Conservation (phyloP, 1,140 invertebrate genomes). For the Diplogasteroides magnus region DNA sequence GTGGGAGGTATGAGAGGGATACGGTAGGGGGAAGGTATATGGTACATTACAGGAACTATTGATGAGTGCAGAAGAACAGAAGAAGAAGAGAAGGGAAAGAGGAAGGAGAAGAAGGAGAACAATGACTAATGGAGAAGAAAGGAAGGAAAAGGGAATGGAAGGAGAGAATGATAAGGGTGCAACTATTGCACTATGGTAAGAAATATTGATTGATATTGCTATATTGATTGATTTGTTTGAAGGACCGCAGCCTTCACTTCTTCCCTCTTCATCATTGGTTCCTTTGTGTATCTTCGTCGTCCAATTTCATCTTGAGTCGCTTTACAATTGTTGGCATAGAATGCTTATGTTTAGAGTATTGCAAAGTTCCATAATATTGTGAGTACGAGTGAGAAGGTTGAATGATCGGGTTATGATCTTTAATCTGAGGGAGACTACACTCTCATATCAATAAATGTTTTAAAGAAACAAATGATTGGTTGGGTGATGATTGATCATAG, state of each 20-base stretch:
- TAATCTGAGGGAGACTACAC: too few species aligned
- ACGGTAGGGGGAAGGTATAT: background rate
- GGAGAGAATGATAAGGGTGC: background rate
- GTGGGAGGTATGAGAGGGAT: background rate
- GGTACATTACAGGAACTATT: background rate
- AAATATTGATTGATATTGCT: background rate
- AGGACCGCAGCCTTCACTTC: background rate
- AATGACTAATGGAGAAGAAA: background rate
- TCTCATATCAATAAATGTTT: too few species aligned
- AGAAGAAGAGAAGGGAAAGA: background rate
- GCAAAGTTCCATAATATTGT: too few species aligned
- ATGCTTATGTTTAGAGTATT: too few species aligned
- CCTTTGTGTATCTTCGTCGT: too few species aligned
- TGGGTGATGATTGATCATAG: too few species aligned
- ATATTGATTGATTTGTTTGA: background rate
- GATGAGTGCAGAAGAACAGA: background rate
- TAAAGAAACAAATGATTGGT: too few species aligned
- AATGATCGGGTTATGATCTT: too few species aligned
- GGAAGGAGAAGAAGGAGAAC: background rate
- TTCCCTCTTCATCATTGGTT: background rate
- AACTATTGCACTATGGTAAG: background rate
- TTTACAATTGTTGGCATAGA: too few species aligned
- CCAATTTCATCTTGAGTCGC: too few species aligned
- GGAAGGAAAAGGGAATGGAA: background rate
- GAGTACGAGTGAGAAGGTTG: too few species aligned